Conservation (phyloP, 2,888 invertebrate genomes). For the Cryptus viduatorius region DNA sequence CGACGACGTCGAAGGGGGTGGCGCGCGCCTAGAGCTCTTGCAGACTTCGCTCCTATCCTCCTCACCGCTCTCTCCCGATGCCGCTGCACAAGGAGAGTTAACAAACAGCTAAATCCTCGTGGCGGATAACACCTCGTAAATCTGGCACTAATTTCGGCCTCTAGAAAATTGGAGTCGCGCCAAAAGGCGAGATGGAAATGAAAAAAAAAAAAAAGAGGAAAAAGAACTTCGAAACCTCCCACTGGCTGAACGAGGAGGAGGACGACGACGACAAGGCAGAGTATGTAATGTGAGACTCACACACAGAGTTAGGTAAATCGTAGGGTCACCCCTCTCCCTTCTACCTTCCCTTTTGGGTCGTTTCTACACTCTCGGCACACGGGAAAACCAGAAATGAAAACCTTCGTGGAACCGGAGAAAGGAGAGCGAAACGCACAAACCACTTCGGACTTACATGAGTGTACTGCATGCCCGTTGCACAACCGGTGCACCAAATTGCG, state of each 20-base stretch:
- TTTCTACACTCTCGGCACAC: background rate
- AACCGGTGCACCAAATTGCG: background rate
- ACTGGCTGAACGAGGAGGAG: background rate
- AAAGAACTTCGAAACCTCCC: background rate
- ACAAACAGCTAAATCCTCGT: conserved; percentile 77
- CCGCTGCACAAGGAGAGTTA: conserved; percentile 48
- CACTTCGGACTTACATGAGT: background rate
- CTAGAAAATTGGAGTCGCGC: conserved; percentile 72
- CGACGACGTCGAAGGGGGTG: conserved; percentile 31
- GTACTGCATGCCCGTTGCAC: background rate
- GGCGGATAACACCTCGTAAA: conserved; percentile 76
- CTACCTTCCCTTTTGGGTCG: background rate
- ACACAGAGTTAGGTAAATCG: conserved; percentile 5
- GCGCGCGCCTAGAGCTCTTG: background rate
- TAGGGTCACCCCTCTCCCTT: background rate
- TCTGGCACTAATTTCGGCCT: conserved; percentile 75
- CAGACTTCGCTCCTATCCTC: conserved; percentile 27
- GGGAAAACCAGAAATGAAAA: background rate
- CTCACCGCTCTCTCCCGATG: background rate
- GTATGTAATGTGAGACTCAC: background rate
- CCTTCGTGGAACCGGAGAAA: background rate
- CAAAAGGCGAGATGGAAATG: conserved; percentile 64
- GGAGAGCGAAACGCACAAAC: background rate
- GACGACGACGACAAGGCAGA: background rate
- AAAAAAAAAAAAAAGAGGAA: conserved; percentile 18